phyloP scores from a whole-genome alignment of 2,113 vertebrate species.

The Chitala chitala region DNA sequence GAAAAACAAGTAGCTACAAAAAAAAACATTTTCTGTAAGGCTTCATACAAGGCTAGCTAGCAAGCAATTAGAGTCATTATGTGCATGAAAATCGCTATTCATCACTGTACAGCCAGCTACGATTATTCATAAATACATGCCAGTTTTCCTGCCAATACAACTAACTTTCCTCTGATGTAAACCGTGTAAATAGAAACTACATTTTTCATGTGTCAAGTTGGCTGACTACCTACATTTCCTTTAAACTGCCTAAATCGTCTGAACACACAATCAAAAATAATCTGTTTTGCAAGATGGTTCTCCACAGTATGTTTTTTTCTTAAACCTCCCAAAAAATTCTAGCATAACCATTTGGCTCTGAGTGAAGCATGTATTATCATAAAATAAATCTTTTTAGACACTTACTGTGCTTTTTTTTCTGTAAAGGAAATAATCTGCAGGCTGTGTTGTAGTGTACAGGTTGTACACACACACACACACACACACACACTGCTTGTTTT shows the following conservation, averaged over 20 bases:
- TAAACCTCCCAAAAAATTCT: not conserved
- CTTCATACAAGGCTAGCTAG: not conserved
- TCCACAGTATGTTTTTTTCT: not conserved
- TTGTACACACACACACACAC: too few species aligned
- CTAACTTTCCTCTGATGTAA: constrained; percentile 12
- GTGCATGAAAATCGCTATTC: constrained; percentile 13
- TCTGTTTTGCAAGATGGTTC: not conserved
- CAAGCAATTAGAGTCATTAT: not conserved
- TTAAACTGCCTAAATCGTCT: not conserved
- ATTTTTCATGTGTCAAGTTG: constrained; percentile 5
- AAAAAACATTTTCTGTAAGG: not conserved
- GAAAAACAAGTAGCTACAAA: constrained; percentile 14
- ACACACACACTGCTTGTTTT: too few species aligned
- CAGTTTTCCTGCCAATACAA: constrained; percentile 6
- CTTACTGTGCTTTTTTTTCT: too few species aligned
- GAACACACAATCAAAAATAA: not conserved
- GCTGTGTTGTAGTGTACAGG: too few species aligned
- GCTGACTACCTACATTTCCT: not conserved
- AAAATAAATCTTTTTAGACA: too few species aligned
- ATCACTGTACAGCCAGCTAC: not conserved
- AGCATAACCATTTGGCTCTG: not conserved
- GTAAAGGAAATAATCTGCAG: too few species aligned
- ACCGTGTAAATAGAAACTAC: constrained; percentile 2
- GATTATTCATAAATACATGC: not conserved
- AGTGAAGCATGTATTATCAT: too few species aligned